A percentile compares a stretch with the other conserved stretches of the same genome.
Conservation (phyloP, 2,888 invertebrate species). For the Chrysotoxum bicinctum region DNA sequence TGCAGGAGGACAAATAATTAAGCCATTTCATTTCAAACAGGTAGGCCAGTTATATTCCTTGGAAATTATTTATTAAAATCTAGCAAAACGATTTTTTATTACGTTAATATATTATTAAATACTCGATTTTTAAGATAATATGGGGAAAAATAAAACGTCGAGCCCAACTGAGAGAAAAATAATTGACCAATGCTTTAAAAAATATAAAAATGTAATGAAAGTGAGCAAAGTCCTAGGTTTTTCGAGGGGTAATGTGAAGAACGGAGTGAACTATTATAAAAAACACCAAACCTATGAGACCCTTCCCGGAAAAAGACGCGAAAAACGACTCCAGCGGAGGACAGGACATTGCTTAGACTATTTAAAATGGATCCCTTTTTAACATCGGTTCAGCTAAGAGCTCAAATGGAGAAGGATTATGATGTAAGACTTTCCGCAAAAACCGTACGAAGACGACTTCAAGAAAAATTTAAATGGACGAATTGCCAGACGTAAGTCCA, state of each 20-base stretch:
- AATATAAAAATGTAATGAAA: too few relatives aligned
- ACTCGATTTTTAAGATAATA: too few relatives aligned
- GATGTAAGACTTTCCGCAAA: constrained; percentile 1
- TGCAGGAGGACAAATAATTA: too few relatives aligned
- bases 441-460: constrained; percentile 11
- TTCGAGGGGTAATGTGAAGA: neutral
- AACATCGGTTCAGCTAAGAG: constrained; percentile 8
- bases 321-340: constrained; percentile 1
- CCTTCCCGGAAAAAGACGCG: neutral
- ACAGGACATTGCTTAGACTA: neutral
- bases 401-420: constrained; percentile 1
- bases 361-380: constrained; percentile 21
- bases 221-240: too few relatives aligned
- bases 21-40: too few relatives aligned
- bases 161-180: too few relatives aligned
- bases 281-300: neutral
- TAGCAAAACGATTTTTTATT: too few relatives aligned
- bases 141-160: too few relatives aligned
- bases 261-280: neutral
- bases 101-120: too few relatives aligned
- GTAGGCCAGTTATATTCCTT: too few relatives aligned
- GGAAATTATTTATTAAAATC: too few relatives aligned
- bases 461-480: constrained; percentile 14
- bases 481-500: constrained; percentile 20
- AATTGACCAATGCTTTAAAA: too few relatives aligned